Evolutionary conservation across 1,140 invertebrate genomes (phyloP).

Genomic region (Drosophila funebris): DNA sequence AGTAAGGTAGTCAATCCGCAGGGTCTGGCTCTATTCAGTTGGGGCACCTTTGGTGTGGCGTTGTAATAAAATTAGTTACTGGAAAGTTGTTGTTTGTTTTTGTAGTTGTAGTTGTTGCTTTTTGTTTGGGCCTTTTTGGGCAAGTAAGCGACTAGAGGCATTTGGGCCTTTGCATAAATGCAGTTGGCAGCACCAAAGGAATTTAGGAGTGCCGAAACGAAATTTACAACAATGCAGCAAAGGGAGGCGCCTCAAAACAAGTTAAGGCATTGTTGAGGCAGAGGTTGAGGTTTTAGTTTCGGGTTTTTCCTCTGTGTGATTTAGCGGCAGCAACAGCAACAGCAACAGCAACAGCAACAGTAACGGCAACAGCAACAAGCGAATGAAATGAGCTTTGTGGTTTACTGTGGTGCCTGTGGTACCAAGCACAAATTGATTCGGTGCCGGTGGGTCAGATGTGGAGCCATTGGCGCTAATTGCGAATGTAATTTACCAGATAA

Average conservation of each 20-base stretch:
- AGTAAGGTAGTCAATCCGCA: not conserved
- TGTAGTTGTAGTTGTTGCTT: slow-evolving; percentile 14
- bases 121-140: slow-evolving; percentile 44
- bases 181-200: slow-evolving; percentile 66
- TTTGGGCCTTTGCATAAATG: slow-evolving; percentile 67
- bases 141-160: slow-evolving; percentile 5
- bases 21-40: slow-evolving; percentile 41
- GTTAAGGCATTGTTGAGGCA: slow-evolving; percentile 17
- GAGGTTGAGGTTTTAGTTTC: slow-evolving; percentile 3
- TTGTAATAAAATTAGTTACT: slow-evolving; percentile 68
- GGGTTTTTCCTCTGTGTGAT: slow-evolving; percentile 1
- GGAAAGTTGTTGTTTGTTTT: slow-evolving; percentile 14
- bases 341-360: slow-evolving; percentile 20
- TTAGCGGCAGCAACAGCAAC: slow-evolving; percentile 12
- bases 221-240: slow-evolving; percentile 63
- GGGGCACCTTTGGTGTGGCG: slow-evolving; percentile 67
- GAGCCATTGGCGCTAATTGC: slow-evolving; percentile 61
- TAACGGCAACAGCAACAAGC: slow-evolving; percentile 26
- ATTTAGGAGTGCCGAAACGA: slow-evolving; percentile 65
- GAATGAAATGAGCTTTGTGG: slow-evolving; percentile 48
- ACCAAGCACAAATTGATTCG: slow-evolving; percentile 69
- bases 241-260: slow-evolving; percentile 11
- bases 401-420: slow-evolving; percentile 5
- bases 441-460: not conserved
- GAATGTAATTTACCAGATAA: slow-evolving; percentile 67